Base-by-base conservation (phyloP, 2,797 vertebrate species). In the Sebastes kiyomatsui region DNA sequence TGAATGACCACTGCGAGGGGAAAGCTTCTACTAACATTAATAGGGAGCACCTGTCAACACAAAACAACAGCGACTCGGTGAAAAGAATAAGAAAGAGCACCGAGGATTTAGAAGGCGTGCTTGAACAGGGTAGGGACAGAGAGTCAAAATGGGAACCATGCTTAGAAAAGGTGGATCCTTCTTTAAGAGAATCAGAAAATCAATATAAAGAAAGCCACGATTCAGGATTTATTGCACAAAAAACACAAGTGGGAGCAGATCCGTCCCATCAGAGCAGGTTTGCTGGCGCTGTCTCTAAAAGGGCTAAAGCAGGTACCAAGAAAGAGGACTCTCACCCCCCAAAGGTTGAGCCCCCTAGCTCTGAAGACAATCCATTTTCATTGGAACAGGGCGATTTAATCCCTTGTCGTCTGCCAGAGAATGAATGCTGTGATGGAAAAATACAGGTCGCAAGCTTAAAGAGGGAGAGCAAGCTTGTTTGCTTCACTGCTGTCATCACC, bases 401-500 rank as follows among this genome's bases (percentile, higher is more conserved):
- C 42, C 42, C 65, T 14, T 68, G 10, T 56, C 59, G 54, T 35
- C 77, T 85, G 27, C 61, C 54, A 60, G 79, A 32, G 42, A 56
- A 74, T 33, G 80, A 84, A 42, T 67, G 52, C 55, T 56, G 33
- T 23, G 75, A 90, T 30, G 89, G 58, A 80, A 72, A 75, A 20
- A 52, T 55, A 35, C 82, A 85, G 67, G 65, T 76, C 0, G 86
- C 91, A 0, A 77, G 79, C 56, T 66, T 88, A 58, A 87, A 90
- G 82, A 87, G 52, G 58, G 93, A 95, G 81, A 87, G 83, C 2
- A 82, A 90, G 25, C 88, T 82, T 54, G 83, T 91, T 35, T 87
- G 88, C 59, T 92, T 89, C 81, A 90, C 92, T 52, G 92, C 93
- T 6, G 73, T 90, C 35, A 69, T 92, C 85, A 92, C 90, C 9